Conservation (phyloP, 35 echinoderm and acorn worm genomes). For the Stichopus chloronotus region DNA sequence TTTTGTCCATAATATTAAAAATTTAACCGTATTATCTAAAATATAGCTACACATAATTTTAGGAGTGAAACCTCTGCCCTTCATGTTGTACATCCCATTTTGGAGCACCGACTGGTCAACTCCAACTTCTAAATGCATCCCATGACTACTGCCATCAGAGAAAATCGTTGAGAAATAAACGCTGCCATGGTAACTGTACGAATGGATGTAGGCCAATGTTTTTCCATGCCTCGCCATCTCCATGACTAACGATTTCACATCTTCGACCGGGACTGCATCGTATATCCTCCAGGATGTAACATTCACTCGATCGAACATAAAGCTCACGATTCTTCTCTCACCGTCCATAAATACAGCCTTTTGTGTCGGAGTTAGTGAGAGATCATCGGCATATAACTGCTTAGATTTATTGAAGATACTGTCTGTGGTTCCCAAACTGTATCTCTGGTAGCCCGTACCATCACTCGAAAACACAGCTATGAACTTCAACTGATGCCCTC, state of each 20-base stretch:
- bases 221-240: slow-evolving; percentile 68
- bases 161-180: slow-evolving; percentile 88
- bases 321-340: slow-evolving; percentile 64
- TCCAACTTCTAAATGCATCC: slow-evolving; percentile 70
- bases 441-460: slow-evolving; percentile 50
- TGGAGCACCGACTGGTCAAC: background rate
- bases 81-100: background rate
- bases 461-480: slow-evolving; percentile 40
- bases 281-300: slow-evolving; percentile 79
- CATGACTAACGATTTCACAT: slow-evolving; percentile 62
- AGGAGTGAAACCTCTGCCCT: slow-evolving; percentile 1
- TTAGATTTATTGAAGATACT: slow-evolving; percentile 56
- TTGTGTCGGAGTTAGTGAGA: slow-evolving; percentile 48
- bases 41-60: background rate
- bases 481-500: background rate
- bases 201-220: slow-evolving; percentile 73
- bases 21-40: background rate
- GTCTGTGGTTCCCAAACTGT: slow-evolving; percentile 57
- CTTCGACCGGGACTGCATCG: slow-evolving; percentile 56
- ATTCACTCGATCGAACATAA: slow-evolving; percentile 67
- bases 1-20: slow-evolving; percentile 49
- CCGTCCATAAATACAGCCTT: slow-evolving; percentile 66
- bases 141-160: slow-evolving; percentile 29
- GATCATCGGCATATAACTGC: slow-evolving; percentile 35
- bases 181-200: slow-evolving; percentile 59